Base-by-base conservation (phyloP, 2,797 vertebrate species). In the Poeciliopsis gracilis region DNA sequence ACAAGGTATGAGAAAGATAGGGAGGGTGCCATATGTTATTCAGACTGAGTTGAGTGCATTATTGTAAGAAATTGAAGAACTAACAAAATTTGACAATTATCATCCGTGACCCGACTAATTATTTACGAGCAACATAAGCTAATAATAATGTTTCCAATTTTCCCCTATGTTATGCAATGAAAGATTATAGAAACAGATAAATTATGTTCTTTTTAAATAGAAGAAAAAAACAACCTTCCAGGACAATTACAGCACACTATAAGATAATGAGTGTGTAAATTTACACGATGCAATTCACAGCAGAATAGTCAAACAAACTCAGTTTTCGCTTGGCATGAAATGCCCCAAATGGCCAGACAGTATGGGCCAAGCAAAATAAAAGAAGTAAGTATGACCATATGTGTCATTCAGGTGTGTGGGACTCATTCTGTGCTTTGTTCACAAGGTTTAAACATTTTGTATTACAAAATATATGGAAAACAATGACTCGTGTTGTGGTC, bases 1-100 rank as follows among this genome's bases (percentile, higher is more conserved):
- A 87, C 59, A 66, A 82, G 77, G 83, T 88, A 77, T 78, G 75
- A 5, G 16, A 63, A 57, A 57, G 8, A 46, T 28, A 47, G 28
- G 41, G n/a, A 72, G 33, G 23, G 30, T 36, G 45, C 30, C 20
- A 57, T 38, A 49, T 20, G 61, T 46, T 18, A 73, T 49, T 20
- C 47, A 49, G 5, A 20, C 47, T 6, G 18, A 57, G 12, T 59
- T 28, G 12, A 28, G 8, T 59, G n/a, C n/a, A 6, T 30, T 28
- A n/a, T 59, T 13, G n/a, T 59, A n/a, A 33, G 13, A 61, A 61
- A 33, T 33, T 33, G 15, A 2, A 33, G n/a, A 61, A 61, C 2
- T 61, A 16, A 13, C 33, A 59, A 59, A 4, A 61, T 33, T 61
- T 61, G 28, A n/a, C 2, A 61, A 33, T 33, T 7, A n/a, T 18